Conservation (phyloP, 2,113 vertebrate species). For the Pithys albifrons region DNA sequence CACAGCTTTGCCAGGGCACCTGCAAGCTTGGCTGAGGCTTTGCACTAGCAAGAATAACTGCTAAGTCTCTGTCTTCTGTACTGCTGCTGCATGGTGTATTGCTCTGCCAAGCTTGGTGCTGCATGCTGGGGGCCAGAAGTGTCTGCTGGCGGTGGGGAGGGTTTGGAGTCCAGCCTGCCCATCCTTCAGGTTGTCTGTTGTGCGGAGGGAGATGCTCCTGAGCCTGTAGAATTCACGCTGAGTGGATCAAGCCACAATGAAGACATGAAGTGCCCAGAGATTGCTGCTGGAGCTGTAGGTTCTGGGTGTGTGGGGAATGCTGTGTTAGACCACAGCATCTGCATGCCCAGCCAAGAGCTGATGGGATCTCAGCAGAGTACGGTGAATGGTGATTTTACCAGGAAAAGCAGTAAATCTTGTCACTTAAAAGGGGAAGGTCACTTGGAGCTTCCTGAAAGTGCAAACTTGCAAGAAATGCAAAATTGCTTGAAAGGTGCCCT, state of each 20-base stretch:
- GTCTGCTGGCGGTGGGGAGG: background rate
- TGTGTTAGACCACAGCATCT: background rate
- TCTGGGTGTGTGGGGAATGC: background rate
- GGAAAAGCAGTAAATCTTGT: background rate
- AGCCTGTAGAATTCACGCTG: fast-evolving
- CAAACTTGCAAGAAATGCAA: background rate
- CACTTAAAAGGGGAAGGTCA: background rate
- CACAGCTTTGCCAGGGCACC: background rate
- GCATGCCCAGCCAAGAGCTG: background rate
- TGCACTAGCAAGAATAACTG: background rate
- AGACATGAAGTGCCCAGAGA: fast-evolving
- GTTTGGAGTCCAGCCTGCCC: background rate
- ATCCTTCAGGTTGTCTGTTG: background rate
- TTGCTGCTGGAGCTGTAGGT: background rate
- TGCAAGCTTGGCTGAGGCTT: background rate
- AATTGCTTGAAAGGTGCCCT: background rate
- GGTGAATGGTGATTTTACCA: background rate
- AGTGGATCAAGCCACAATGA: fast-evolving
- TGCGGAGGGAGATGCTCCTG: fast-evolving
- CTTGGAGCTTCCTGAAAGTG: background rate
- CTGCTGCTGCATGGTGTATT: background rate
- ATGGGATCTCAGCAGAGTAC: background rate
- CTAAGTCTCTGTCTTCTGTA: background rate
- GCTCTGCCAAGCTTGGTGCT: background rate
- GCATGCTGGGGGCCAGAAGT: fast-evolving